These are phyloP conservation scores for Lamellibrachia columna DNA, from an alignment of 2,888 invertebrate species.

Conservation along the genomic window DNA sequence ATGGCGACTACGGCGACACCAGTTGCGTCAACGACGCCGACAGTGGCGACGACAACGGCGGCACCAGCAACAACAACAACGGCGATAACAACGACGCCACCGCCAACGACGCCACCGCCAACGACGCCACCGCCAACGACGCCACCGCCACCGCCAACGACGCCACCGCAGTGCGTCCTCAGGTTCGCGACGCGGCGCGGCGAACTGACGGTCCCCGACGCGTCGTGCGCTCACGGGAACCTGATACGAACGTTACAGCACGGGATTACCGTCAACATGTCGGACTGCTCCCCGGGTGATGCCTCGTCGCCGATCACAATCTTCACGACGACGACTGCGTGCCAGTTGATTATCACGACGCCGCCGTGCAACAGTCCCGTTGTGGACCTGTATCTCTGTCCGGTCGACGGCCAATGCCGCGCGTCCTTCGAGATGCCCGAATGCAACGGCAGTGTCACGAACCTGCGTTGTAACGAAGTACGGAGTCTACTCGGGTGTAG, in stretches of 20 bases:
- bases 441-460: background rate
- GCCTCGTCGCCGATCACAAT: background rate
- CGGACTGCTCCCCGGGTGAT: background rate
- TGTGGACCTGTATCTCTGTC: background rate
- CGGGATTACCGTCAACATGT: background rate
- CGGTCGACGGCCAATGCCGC: background rate
- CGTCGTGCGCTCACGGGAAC: background rate
- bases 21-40: too few species aligned
- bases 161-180: background rate
- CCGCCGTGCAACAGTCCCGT: background rate
- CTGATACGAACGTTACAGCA: background rate
- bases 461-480: background rate
- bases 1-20: too few species aligned
- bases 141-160: background rate
- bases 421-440: background rate
- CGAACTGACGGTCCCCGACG: background rate
- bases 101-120: too few species aligned
- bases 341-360: background rate
- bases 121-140: too few species aligned
- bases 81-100: too few species aligned
- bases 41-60: too few species aligned
- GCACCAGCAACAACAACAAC: too few species aligned
- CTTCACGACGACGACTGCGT: background rate
- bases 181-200: background rate
- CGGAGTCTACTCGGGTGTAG: background rate